Conservation (phyloP, 2,888 invertebrate species). For the Acrobasis consociella region DNA sequence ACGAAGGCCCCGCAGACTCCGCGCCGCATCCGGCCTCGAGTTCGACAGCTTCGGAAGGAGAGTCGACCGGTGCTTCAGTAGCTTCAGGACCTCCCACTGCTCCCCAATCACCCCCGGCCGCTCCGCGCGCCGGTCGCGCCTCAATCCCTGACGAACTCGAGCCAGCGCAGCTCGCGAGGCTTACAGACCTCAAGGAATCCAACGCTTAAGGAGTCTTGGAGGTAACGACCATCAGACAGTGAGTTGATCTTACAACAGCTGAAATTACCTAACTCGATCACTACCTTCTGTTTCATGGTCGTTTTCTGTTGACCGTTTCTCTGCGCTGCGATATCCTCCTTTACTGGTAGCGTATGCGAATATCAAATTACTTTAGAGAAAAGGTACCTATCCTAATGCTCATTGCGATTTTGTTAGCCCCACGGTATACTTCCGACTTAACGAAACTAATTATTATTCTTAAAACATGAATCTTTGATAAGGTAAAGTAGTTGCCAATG, state of each 20-base stretch:
- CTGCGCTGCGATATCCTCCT: constrained; percentile 35
- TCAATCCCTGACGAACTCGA: constrained; percentile 95
- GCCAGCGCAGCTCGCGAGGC: constrained; percentile 92
- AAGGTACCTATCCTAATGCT: not conserved
- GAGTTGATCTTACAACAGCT: not conserved
- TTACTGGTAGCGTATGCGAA: constrained; percentile 5
- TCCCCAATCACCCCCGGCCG: constrained; percentile 84
- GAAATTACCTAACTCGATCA: not conserved
- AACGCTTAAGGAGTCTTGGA: constrained; percentile 86
- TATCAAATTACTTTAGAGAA: not conserved
- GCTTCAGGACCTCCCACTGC: constrained; percentile 81
- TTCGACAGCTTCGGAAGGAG: constrained; percentile 86
- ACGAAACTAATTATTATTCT: not conserved
- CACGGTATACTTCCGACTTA: not conserved
- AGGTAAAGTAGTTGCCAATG: constrained; percentile 20
- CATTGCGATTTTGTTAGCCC: constrained; percentile 4
- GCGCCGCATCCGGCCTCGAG: constrained; percentile 84
- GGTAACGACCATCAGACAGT: constrained; percentile 9
- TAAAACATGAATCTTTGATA: not conserved
- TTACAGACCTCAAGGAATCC: constrained; percentile 95
- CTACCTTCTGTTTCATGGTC: constrained; percentile 28
- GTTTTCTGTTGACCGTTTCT: constrained; percentile 51
- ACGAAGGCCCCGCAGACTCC: constrained; percentile 82
- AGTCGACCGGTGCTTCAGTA: constrained; percentile 84
- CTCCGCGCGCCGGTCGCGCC: constrained; percentile 89